These are phyloP conservation scores for Drosophila nigromelanica DNA, from an alignment of 1,140 invertebrate species.

Conservation along the genomic window DNA sequence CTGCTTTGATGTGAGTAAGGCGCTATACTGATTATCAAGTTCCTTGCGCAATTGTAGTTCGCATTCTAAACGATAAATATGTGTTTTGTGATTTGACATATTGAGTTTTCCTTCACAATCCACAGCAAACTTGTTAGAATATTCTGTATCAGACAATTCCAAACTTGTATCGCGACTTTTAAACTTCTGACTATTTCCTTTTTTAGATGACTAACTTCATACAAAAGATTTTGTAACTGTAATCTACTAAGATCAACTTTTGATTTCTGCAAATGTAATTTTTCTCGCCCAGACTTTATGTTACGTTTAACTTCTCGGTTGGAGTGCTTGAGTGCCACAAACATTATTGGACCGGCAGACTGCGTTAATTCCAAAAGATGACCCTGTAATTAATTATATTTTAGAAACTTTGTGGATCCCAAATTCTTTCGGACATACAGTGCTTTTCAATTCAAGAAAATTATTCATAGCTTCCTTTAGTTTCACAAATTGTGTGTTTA, in stretches of 20 bases:
- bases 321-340: conserved; percentile 93
- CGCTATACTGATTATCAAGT: conserved; percentile 90
- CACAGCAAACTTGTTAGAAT: conserved; percentile 65
- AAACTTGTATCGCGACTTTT: conserved; percentile 98
- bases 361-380: conserved; percentile 87
- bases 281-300: conserved; percentile 92
- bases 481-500: conserved; percentile 57
- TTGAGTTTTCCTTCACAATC: conserved; percentile 84
- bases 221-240: conserved; percentile 96
- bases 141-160: conserved; percentile 92
- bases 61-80: conserved; percentile 94
- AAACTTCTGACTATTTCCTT: conserved; percentile 96
- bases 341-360: conserved; percentile 89
- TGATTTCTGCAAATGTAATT: conserved; percentile 90
- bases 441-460: conserved; percentile 42
- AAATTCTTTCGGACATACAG: conserved; percentile 24
- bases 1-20: conserved; percentile 91
- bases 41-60: conserved; percentile 95
- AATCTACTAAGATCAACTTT: conserved; percentile 95
- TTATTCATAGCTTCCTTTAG: conserved; percentile 56
- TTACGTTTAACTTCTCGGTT: conserved; percentile 95
- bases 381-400: conserved; percentile 33
- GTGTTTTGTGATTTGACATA: conserved; percentile 90
- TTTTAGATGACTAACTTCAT: conserved; percentile 96
- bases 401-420: background rate